Base-by-base conservation (phyloP, 1,140 invertebrate species). In the Akabosia matsudoensis region DNA sequence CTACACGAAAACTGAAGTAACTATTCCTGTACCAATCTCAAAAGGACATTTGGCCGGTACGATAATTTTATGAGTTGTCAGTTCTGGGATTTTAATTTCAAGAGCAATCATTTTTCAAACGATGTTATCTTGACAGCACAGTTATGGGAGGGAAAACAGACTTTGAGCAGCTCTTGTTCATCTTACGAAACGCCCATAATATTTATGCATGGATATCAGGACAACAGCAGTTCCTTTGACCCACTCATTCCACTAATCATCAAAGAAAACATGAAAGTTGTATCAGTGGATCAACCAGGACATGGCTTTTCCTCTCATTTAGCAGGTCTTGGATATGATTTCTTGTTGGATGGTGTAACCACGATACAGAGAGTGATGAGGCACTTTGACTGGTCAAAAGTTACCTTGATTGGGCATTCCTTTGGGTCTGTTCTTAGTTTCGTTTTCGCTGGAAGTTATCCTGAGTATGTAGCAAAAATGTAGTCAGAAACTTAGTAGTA, bases 201-300 rank as follows among this genome's bases (percentile, higher is more conserved):
- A 18, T 88, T 88, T 0, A 79, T 93, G 52, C 92, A 94, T 82
- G 92, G 92, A 0, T 92, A 91, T 91, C 88, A 85, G 78, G 87
- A 88, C 79, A 86, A 86, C 79, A 84, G 82, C 30, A 83, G 82
- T 22, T 83, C 85, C 7, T 86, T 84, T 81, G 84, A 86, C 72
- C 77, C 75, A 18, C 74, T 86, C 1, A 79, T 82, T 33, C 84
- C 85, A 22, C 78, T 83, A 1, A 78, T 85, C 18, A 79, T 74
- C 18, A 14, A 79, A 1, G 73, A 73, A 24, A 67, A 80, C 70
- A 73, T 82, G 30, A 78, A 76, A 45, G 54, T 74, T 16, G 52
- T 77, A 10, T 64, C 78, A 0, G 18, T 74, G 14, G 79, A 84
- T 79, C 81, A 82, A 33, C 82, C 83, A 3, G 86, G 86, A 28